Percentiles rank a stretch among this genome's conserved stretches.
phyloP scores from a whole-genome alignment of 2,888 invertebrate genomes.

The Apodemia duryi region DNA sequence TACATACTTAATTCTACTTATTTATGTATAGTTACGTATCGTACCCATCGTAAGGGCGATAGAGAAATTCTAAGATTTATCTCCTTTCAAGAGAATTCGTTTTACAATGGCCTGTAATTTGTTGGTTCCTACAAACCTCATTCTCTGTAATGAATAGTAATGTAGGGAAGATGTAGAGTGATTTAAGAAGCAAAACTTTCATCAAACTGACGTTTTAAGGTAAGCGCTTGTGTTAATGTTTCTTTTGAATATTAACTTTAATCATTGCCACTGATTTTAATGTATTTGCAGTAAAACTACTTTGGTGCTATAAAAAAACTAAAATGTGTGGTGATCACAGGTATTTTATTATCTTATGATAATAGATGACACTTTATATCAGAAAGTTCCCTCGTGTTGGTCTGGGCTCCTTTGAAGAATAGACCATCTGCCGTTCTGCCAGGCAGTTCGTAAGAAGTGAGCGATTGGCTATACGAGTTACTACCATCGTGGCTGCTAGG shows the following conservation, averaged over 20 bases:
- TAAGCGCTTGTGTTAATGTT: constrained; percentile 12
- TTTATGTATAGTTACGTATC: constrained; percentile 20
- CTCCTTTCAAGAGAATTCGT: constrained; percentile 23
- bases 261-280: background rate
- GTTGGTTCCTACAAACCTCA: constrained; percentile 27
- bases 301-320: too few relatives aligned
- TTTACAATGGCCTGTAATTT: constrained; percentile 22
- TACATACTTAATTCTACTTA: constrained; percentile 23
- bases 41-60: constrained; percentile 19
- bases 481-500: too few relatives aligned
- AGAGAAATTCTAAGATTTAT: constrained; percentile 24
- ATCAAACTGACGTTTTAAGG: constrained; percentile 20
- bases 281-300: background rate
- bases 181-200: constrained; percentile 28
- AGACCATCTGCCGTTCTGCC: too few relatives aligned
- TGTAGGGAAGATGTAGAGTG: constrained; percentile 29
- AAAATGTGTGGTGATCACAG: too few relatives aligned
- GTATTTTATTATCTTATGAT: too few relatives aligned
- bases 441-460: too few relatives aligned
- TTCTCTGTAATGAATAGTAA: constrained; percentile 33
- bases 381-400: too few relatives aligned
- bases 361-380: too few relatives aligned
- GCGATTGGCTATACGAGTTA: too few relatives aligned
- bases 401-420: too few relatives aligned
- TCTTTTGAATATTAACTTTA: constrained; percentile 13